Base-by-base conservation (phyloP, 2,888 invertebrate genomes). In the Ramazzottius varieornatus region DNA sequence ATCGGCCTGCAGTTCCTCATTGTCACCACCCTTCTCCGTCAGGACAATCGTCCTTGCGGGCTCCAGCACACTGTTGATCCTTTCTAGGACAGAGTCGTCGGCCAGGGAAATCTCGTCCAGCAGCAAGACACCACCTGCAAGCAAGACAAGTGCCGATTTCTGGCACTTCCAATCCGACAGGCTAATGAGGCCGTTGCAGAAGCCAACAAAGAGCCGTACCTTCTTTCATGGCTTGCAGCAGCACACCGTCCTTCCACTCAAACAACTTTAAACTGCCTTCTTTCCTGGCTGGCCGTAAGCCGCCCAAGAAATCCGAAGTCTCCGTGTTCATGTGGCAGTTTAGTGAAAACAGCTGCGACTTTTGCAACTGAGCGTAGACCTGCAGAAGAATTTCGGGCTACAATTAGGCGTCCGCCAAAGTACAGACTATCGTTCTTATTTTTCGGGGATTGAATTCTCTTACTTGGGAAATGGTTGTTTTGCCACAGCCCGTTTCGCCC, bases 281-380 rank as follows among this genome's bases (percentile, higher is more conserved):
- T 77, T 69, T 77, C 67, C 81, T 82, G 65, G 82, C 86, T 0
- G 98, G 98, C 69, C 98, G 80, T 8, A 99, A 78, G 29, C 93
- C 90, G 46, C 99, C 98, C 29, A 99, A 80, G 73, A 98, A 96
- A 76, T 99, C 98, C 0, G 94, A 86, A 69, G 93, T 90, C 77
- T 99, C 99, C 0, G 94, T 92, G 73, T 98, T 90, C 86, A 96
- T 89, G 73, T 99, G 98, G 77, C 98, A 99, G 77, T 96, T 99
- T 1, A 96, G 83, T 46, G 87, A 83, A 66, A 84, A 80, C 46
- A 96, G 78, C 65, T 82, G 77, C 65, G 83, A 83, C 1, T 79
- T 75, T 67, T 80, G 82, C 65, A 86, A 79, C 33, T 82, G 80
- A 2, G 92, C 85, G 65, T 89, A 80, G 29, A 93, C 79, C 78